phyloP scores from a whole-genome alignment of 2,888 invertebrate species.

The Drosophila putrida region DNA sequence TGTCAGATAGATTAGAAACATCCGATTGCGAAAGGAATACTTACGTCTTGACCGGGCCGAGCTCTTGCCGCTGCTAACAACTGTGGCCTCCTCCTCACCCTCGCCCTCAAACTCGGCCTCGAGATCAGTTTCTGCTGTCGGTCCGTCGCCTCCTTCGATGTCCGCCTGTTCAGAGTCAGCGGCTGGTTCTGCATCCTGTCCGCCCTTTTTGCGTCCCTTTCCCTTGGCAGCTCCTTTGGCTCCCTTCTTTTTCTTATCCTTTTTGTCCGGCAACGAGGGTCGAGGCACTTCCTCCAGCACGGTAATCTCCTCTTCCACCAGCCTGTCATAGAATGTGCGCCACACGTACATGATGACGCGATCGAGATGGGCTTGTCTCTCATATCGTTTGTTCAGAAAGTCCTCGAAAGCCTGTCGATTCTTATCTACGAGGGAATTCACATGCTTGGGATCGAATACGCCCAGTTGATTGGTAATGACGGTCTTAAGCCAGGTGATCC shows the following conservation, averaged over 20 bases:
- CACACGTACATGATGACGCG: slow-evolving; percentile 89
- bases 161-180: slow-evolving; percentile 38
- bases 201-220: slow-evolving; percentile 58
- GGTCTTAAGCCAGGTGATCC: slow-evolving; percentile 90
- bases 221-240: slow-evolving; percentile 48
- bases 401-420: slow-evolving; percentile 86
- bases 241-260: slow-evolving; percentile 77
- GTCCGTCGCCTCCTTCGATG: slow-evolving; percentile 45
- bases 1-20: slow-evolving; percentile 1
- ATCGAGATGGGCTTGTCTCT: slow-evolving; percentile 86
- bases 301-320: slow-evolving; percentile 91
- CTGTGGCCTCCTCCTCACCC: slow-evolving; percentile 63
- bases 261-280: slow-evolving; percentile 84
- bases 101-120: slow-evolving; percentile 69
- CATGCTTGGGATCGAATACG: slow-evolving; percentile 82
- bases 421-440: slow-evolving; percentile 83
- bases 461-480: slow-evolving; percentile 86
- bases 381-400: slow-evolving; percentile 87
- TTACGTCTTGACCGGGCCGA: slow-evolving; percentile 72
- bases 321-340: slow-evolving; percentile 90
- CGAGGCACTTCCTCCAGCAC: slow-evolving; percentile 88
- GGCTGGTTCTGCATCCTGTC: slow-evolving; percentile 51
- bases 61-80: slow-evolving; percentile 74
- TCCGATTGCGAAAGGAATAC: slow-evolving; percentile 28
- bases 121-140: slow-evolving; percentile 49